These are phyloP conservation scores for Colinus virginianus DNA, from an alignment of 2,113 vertebrate genomes.

Conservation along the genomic window DNA sequence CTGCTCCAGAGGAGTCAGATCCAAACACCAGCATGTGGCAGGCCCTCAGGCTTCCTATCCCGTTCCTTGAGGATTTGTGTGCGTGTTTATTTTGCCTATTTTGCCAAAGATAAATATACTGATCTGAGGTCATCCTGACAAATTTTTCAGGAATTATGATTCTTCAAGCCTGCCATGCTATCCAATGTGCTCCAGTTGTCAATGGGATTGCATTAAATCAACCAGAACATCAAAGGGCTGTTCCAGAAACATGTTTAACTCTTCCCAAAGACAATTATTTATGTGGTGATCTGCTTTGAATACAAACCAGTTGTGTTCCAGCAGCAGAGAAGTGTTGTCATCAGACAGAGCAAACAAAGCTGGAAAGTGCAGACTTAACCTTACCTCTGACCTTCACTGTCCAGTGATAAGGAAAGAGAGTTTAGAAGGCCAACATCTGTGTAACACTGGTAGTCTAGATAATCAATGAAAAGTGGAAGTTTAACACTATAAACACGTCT, in stretches of 20 bases:
- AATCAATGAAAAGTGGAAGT: slow-evolving; percentile 45
- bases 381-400: slow-evolving; percentile 1
- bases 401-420: not conserved
- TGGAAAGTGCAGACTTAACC: slow-evolving; percentile 1
- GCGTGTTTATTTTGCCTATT: slow-evolving; percentile 63
- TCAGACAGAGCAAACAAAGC: not conserved
- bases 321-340: not conserved
- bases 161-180: slow-evolving; percentile 50
- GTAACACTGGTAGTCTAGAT: slow-evolving; percentile 11
- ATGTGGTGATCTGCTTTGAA: slow-evolving; percentile 5
- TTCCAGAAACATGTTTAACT: slow-evolving; percentile 62
- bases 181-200: not conserved
- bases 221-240: not conserved
- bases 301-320: not conserved
- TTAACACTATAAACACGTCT: not conserved
- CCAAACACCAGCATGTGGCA: not conserved
- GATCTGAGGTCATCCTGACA: slow-evolving; percentile 73
- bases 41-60: not conserved
- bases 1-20: not conserved
- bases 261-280: slow-evolving; percentile 37
- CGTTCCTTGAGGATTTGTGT: slow-evolving; percentile 9
- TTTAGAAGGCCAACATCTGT: slow-evolving; percentile 11
- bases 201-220: slow-evolving; percentile 71
- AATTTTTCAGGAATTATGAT: slow-evolving; percentile 58
- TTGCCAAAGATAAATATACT: slow-evolving; percentile 60